phyloP scores from a whole-genome alignment of 2,797 vertebrate species.

The Anabas testudineus region DNA sequence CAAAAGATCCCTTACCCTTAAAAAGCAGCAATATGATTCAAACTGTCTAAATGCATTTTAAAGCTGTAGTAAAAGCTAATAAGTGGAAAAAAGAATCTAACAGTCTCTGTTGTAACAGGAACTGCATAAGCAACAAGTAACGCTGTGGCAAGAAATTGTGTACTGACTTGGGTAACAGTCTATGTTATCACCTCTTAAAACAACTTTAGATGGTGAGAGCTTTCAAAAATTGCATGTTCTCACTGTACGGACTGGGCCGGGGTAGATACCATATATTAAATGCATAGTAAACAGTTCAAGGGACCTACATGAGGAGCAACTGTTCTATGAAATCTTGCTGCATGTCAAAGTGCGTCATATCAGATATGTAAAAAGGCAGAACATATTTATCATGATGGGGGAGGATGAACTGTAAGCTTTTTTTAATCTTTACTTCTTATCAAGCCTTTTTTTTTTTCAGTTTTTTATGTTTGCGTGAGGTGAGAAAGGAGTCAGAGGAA shows the following conservation, averaged over 20 bases:
- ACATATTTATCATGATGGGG: neutral
- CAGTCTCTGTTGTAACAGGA: neutral
- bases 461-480: neutral
- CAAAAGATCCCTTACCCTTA: neutral
- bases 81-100: neutral
- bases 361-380: neutral
- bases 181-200: neutral
- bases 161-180: neutral
- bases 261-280: too few species aligned
- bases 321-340: neutral
- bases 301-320: neutral
- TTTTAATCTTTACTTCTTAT: neutral
- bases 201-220: neutral
- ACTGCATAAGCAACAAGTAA: neutral
- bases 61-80: neutral
- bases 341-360: neutral
- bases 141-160: neutral
- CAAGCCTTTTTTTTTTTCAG: neutral
- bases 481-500: too few species aligned
- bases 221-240: neutral
- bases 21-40: neutral
- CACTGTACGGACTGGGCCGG: neutral
- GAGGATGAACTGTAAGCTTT: neutral
- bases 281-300: too few species aligned
- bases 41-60: too few species aligned